phyloP scores from a whole-genome alignment of 2,888 invertebrate species.

The Pelosia muscerda region DNA sequence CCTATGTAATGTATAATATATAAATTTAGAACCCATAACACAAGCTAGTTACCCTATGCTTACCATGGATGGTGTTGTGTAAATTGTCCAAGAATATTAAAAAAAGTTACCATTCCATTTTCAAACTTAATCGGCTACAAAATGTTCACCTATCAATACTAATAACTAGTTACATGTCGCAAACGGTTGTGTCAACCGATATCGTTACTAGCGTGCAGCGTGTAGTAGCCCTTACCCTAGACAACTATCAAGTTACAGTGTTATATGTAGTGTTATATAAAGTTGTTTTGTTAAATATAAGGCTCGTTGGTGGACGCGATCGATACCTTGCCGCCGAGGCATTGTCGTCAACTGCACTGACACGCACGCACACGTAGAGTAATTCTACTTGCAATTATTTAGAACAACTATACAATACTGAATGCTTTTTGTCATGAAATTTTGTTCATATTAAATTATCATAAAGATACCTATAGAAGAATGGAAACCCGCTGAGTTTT shows the following conservation, averaged over 20 bases:
- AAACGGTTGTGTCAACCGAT: neutral
- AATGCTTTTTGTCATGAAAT: no score
- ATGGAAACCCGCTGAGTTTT: no score
- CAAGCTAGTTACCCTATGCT: no score
- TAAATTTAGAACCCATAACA: no score
- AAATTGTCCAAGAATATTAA: no score
- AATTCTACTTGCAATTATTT: neutral
- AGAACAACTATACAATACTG: no score
- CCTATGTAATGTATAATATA: no score
- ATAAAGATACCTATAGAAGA: no score
- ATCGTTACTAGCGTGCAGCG: neutral
- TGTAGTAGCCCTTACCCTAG: conserved; percentile 11
- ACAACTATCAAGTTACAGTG: conserved; percentile 22
- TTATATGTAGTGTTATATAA: conserved; percentile 27
- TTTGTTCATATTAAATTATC: no score
- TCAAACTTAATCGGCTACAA: neutral
- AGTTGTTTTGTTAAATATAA: conserved; percentile 21
- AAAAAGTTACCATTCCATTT: neutral
- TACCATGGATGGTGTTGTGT: no score
- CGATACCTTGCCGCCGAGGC: conserved; percentile 41
- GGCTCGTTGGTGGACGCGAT: conserved; percentile 29
- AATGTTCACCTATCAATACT: neutral
- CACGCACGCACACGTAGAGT: conserved; percentile 7
- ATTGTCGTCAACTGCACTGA: conserved; percentile 27
- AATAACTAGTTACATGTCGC: neutral